phyloP scores from a whole-genome alignment of 2,797 vertebrate genomes.

The Parambassis ranga region DNA sequence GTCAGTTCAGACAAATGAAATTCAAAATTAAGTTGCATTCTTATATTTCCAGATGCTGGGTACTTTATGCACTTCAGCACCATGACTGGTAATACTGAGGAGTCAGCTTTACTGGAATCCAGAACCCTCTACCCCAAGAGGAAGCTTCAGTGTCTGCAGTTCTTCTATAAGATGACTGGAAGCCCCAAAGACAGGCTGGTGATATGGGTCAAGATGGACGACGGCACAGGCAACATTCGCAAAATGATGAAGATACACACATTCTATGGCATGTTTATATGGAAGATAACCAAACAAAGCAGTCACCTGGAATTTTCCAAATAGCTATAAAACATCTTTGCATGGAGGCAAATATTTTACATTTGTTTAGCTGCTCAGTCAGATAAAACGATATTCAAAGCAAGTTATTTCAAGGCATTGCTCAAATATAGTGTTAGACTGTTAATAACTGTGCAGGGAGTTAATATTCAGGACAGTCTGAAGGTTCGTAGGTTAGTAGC shows the following conservation, averaged over 20 bases:
- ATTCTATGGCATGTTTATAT: slow-evolving; percentile 81
- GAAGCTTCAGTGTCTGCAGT: slow-evolving; percentile 89
- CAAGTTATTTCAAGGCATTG: not conserved
- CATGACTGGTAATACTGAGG: slow-evolving; percentile 52
- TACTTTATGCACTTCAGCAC: slow-evolving; percentile 88
- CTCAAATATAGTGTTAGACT: not conserved
- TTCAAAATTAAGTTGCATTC: not conserved
- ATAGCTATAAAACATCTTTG: not conserved
- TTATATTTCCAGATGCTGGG: slow-evolving; percentile 78
- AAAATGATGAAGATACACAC: slow-evolving; percentile 85
- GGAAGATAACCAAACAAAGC: too few relatives aligned
- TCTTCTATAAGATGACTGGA: slow-evolving; percentile 91
- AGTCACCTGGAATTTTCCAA: not conserved
- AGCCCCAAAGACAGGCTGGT: slow-evolving; percentile 80
- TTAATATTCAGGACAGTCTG: too few relatives aligned
- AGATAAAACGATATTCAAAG: slow-evolving; percentile 18
- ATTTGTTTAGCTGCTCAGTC: not conserved
- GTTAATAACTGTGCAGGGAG: not conserved
- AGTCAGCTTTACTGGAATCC: slow-evolving; percentile 87
- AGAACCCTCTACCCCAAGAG: slow-evolving; percentile 89
- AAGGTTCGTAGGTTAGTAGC: too few relatives aligned
- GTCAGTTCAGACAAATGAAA: not conserved
- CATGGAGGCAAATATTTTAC: not conserved
- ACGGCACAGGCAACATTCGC: slow-evolving; percentile 82
- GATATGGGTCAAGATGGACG: slow-evolving; percentile 87